A percentile compares a stretch with the other conserved stretches of the same genome.
phyloP scores from a whole-genome alignment of 2,888 invertebrate genomes.

The Pseudococcus jackbeardsleyi region DNA sequence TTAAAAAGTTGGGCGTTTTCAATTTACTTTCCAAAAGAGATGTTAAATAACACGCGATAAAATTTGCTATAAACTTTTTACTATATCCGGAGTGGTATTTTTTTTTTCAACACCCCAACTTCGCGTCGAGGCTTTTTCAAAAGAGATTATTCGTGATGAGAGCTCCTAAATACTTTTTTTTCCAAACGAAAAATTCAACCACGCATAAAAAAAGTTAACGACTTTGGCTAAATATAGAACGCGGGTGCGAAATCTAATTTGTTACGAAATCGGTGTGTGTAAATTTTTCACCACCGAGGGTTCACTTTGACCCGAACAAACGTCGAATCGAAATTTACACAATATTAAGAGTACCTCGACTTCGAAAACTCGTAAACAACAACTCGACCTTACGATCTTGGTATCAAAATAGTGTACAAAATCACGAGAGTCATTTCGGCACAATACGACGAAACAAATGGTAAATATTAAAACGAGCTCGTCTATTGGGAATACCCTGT shows the following conservation, averaged over 20 bases:
- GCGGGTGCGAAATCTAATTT: slow-evolving; percentile 29
- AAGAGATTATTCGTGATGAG: slow-evolving; percentile 50
- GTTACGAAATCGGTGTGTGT: slow-evolving; percentile 2
- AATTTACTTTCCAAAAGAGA: slow-evolving; percentile 44
- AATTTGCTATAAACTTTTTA: slow-evolving; percentile 40
- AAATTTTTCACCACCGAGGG: neutral
- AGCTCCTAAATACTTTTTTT: slow-evolving; percentile 15
- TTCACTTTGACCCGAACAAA: neutral
- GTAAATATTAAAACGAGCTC: slow-evolving; percentile 11
- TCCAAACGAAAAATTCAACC: neutral
- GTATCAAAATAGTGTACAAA: no score
- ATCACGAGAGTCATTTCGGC: neutral
- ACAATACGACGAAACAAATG: neutral
- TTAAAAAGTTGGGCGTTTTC: slow-evolving; percentile 54
- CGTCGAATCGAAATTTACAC: neutral
- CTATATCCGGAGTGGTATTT: slow-evolving; percentile 30
- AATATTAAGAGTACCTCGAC: no score
- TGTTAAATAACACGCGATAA: slow-evolving; percentile 55
- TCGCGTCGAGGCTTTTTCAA: slow-evolving; percentile 27
- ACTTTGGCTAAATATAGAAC: neutral
- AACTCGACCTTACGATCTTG: no score
- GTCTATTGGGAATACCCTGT: slow-evolving; percentile 30
- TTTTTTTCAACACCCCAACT: slow-evolving; percentile 2
- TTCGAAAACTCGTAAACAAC: no score
- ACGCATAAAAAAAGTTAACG: slow-evolving; percentile 40